Conservation (phyloP, 2,888 invertebrate genomes). For the Noctua pronuba region DNA sequence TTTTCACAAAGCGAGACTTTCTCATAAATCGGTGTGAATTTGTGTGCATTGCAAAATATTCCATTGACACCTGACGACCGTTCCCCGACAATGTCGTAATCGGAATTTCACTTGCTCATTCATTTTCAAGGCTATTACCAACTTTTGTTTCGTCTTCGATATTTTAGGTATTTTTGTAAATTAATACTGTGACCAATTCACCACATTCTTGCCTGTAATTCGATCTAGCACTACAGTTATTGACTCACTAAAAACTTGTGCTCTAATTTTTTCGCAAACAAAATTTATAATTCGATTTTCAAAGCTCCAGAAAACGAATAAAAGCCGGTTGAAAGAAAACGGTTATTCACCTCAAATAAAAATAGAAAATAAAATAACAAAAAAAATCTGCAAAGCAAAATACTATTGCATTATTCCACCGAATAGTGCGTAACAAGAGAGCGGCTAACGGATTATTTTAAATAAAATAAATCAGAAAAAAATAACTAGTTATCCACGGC, state of each 20-base stretch:
- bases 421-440: conserved; percentile 68
- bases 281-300: conserved; percentile 33
- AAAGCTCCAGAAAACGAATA: conserved; percentile 8
- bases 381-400: conserved; percentile 32
- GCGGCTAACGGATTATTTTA: conserved; percentile 66
- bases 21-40: conserved; percentile 22
- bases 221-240: conserved; percentile 16
- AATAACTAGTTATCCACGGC: conserved; percentile 71
- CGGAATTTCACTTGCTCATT: conserved; percentile 57
- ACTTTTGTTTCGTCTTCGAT: conserved; percentile 10
- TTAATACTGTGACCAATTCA: not conserved
- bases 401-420: conserved; percentile 53
- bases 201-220: not conserved
- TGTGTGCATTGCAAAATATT: conserved; percentile 53
- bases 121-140: conserved; percentile 55
- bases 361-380: not conserved
- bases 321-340: conserved; percentile 25
- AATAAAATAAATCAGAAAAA: conserved; percentile 60
- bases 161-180: conserved; percentile 16
- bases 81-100: conserved; percentile 43
- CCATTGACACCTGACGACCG: conserved; percentile 49
- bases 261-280: conserved; percentile 7
- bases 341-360: conserved; percentile 31
- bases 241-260: not conserved
- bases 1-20: conserved; percentile 11